These are phyloP conservation scores for Anas platyrhynchos DNA, from an alignment of 2,113 vertebrate genomes.

Conservation along the genomic window DNA sequence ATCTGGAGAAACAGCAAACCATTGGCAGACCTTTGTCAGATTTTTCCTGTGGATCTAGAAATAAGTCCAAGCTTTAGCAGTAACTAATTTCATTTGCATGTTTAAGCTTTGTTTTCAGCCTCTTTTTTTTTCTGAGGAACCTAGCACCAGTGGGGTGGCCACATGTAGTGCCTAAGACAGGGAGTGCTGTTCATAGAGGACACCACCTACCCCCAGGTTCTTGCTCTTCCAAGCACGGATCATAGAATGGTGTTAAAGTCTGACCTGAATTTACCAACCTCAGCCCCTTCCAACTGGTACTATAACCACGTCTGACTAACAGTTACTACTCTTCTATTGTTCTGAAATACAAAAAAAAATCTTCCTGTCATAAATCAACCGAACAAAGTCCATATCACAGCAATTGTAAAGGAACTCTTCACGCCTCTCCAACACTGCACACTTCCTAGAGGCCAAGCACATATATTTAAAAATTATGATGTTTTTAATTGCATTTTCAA, in stretches of 20 bases:
- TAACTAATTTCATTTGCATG: too few species aligned
- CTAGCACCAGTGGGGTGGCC: background rate
- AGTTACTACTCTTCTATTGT: background rate
- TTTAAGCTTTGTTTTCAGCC: background rate
- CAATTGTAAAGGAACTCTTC: background rate
- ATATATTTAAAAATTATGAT: background rate
- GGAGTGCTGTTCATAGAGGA: background rate
- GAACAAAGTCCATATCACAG: background rate
- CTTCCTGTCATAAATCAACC: background rate
- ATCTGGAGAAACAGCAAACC: background rate
- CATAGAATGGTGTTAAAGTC: background rate
- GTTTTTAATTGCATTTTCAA: background rate
- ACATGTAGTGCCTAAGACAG: fast-evolving
- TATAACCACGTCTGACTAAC: background rate
- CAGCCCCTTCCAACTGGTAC: background rate
- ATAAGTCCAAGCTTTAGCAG: background rate
- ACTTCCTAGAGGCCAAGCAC: background rate
- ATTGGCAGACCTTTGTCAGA: background rate
- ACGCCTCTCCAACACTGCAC: background rate
- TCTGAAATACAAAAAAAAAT: background rate
- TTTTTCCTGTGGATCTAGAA: background rate
- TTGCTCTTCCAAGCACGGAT: background rate
- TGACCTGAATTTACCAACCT: background rate
- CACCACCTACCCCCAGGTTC: background rate
- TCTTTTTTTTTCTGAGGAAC: background rate